phyloP scores from a whole-genome alignment of 2,797 vertebrate species.

The Huso huso region DNA sequence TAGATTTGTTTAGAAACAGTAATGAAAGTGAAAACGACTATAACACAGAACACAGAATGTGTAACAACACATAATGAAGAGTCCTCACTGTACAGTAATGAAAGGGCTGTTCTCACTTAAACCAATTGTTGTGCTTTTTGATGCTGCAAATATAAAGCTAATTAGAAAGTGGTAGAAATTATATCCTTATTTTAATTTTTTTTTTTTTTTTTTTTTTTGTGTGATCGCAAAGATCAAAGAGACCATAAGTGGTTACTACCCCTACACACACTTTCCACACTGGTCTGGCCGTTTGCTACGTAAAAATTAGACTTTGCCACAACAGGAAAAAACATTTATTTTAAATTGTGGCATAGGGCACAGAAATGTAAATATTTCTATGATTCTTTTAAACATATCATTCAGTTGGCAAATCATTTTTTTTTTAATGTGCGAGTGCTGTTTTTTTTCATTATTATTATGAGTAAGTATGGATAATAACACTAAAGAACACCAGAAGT shows the following conservation, averaged over 20 bases:
- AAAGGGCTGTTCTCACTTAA: neutral
- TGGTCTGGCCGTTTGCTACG: neutral
- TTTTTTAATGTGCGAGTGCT: neutral
- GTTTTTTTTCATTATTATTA: too few relatives aligned
- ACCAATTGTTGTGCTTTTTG: neutral
- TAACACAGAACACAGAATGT: neutral
- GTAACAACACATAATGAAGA: neutral
- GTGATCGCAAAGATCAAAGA: neutral
- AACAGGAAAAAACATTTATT: neutral
- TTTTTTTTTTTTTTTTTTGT: neutral
- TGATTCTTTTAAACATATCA: neutral
- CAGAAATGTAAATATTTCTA: neutral
- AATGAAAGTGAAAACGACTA: slow-evolving; percentile 2
- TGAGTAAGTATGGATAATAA: too few relatives aligned
- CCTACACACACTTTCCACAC: neutral
- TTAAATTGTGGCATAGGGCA: too few relatives aligned
- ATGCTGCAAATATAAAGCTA: neutral
- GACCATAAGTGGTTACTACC: neutral
- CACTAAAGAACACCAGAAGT: too few relatives aligned
- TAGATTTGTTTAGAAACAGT: too few relatives aligned
- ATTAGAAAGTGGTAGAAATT: neutral
- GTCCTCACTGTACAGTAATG: neutral
- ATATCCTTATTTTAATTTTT: neutral
- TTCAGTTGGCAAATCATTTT: neutral
- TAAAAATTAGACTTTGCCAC: neutral